Evolutionary conservation across 2,888 invertebrate species (phyloP), one percentile per base, ranked within the genome.

Genomic region (Cantharis rustica): DNA sequence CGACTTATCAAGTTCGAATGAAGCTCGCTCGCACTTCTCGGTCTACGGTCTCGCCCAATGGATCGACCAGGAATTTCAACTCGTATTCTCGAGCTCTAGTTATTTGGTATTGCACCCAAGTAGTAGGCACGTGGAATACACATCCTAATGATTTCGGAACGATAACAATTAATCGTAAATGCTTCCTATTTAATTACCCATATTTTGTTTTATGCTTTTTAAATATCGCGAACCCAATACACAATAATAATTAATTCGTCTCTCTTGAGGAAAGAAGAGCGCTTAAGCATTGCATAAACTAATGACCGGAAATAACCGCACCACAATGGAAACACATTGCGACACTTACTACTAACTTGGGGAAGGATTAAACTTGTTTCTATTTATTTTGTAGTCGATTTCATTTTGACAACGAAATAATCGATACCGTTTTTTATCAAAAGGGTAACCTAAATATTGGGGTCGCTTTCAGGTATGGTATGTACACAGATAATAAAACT

Each of bases 1-100:
- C 78, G 78, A 78, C 78, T 78, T 47, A 75, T 73, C 78, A 73
- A 68, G 71, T 66, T 72, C 73, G 77, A 77, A 73, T 75, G 77
- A 71, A 69, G 61, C 75, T 73, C 74, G 75, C 74, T 80, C 79
- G 80, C 76, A 79, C 80, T 79, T 71, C 76, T 77, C 74, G 63
- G 17, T 63, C 63, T 63, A 75, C 74, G 63, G 17, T 63, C 63
- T 63, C 17, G 16, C 17, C 64, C 64, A 17, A 66, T 66, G 17
- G 64, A 23, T 17, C 23, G 64, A 20, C 17, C 64, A 66, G 64
- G 23, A 23, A 66, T 66, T 66, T 66, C 64, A 16, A 66, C 17
- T 66, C 64, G 47, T 47, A 47, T 47, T 47, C 47, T 47, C 47
- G 17, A 66, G 16, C 23, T 23, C 64, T 23, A 66, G 64, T 66